Base-by-base conservation (phyloP, 1,140 invertebrate genomes). In the Papilio glaucus region DNA sequence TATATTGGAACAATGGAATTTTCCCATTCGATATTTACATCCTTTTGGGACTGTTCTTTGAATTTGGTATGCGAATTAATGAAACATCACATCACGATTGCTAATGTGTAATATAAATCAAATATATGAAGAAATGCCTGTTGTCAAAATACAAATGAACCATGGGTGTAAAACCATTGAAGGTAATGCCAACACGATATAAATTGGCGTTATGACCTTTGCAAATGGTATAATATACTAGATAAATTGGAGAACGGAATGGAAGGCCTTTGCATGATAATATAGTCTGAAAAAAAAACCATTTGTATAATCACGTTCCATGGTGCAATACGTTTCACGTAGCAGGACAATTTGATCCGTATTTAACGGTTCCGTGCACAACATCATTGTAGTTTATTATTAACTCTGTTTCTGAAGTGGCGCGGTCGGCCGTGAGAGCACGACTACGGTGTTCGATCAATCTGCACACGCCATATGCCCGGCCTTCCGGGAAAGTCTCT, bases 401-500 rank as follows among this genome's bases (percentile, higher is more conserved):
- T 42, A 24, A 33, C 42, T 49, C 8, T 33, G 15, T 42, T 49
- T 69, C 41, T 69, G 67, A 69, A 53, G 67, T 69, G 24, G 42
- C 41, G 41, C 67, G 8, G 24, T 45, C 67, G 67, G 42, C 42
- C 67, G 42, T 69, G 67, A 69, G 67, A 53, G 37, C 67, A 53
- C 65, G 63, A 67, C 65, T 26, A 69, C 37, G n/a, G n/a, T n/a
- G n/a, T n/a, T n/a, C 38, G 62, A 15, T 69, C 45, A 69, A 69
- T 69, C 67, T 45, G 41, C 24, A 49, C 24, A 49, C 67, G 67
- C 67, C 42, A 68, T 68, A 68, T 49, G 42, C 42, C 42, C 67
- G 10, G 21, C 41, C 13, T 49, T 69, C 41, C 67, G 41, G 67
- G 42, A 49, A 69, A 69, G 41, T 45, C 18, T 42, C 63, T 26